Percentiles rank a stretch among this genome's conserved stretches.
Evolutionary conservation across 2,797 vertebrate genomes (phyloP).

Genomic region (Enteromius unitaeniatus): DNA sequence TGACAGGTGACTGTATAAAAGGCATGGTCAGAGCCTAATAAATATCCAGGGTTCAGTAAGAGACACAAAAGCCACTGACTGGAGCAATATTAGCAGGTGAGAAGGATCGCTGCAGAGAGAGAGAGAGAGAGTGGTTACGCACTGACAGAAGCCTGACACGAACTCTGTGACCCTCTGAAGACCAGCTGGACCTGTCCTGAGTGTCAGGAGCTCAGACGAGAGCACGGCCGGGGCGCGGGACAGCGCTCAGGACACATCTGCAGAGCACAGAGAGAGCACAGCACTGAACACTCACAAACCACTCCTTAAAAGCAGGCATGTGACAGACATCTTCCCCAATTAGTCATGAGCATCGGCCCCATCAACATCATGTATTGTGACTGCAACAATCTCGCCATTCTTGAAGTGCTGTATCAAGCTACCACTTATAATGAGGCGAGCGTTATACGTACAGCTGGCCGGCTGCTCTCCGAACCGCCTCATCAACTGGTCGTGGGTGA

Average conservation of each 20-base stretch:
- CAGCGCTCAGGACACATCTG: too few relatives aligned
- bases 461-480: conserved; percentile 98
- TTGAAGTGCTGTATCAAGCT: too few relatives aligned
- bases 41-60: conserved; percentile 83
- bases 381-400: too few relatives aligned
- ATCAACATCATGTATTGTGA: too few relatives aligned
- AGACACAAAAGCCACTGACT: conserved; percentile 84
- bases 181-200: conserved; percentile 76
- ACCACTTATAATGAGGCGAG: too few relatives aligned
- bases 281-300: too few relatives aligned
- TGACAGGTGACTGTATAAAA: conserved; percentile 84
- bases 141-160: conserved; percentile 87
- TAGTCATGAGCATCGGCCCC: too few relatives aligned
- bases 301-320: too few relatives aligned
- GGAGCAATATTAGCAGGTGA: conserved; percentile 86
- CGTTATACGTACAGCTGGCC: conserved; percentile 92
- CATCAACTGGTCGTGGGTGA: conserved; percentile 99
- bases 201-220: conserved; percentile 49
- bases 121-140: conserved; percentile 52
- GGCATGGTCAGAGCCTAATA: conserved; percentile 91
- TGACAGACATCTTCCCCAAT: too few relatives aligned
- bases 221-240: too few relatives aligned
- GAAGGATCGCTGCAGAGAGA: conserved; percentile 74
- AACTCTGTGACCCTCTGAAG: conserved; percentile 86
- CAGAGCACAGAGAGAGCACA: too few relatives aligned